These are phyloP conservation scores for Tinea semifulvella DNA, from an alignment of 2,888 invertebrate genomes.

Conservation along the genomic window DNA sequence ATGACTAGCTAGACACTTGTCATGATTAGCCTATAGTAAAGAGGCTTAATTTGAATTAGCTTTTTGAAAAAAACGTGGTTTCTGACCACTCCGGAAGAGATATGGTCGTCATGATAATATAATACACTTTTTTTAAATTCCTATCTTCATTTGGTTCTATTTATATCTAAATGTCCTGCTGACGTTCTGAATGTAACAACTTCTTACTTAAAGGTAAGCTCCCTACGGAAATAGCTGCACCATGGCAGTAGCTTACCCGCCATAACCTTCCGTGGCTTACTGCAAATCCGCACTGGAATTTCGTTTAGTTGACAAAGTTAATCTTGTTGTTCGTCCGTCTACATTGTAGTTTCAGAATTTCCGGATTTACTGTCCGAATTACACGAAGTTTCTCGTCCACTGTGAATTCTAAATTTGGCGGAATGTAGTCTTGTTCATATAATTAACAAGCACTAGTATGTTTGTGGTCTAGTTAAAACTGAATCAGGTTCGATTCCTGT, in stretches of 20 bases:
- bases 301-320: conserved; percentile 11
- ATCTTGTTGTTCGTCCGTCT: conserved; percentile 3
- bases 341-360: conserved; percentile 4
- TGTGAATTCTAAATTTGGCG: conserved; percentile 5
- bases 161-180: too few species aligned
- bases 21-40: too few species aligned
- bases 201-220: conserved; percentile 8
- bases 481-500: too few species aligned
- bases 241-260: background rate
- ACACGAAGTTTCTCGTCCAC: conserved; percentile 4
- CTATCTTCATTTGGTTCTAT: too few species aligned
- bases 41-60: too few species aligned
- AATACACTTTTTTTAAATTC: too few species aligned
- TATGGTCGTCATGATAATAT: too few species aligned
- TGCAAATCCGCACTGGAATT: background rate
- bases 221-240: too few species aligned
- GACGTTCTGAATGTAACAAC: background rate
- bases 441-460: conserved; percentile 2
- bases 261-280: conserved; percentile 3
- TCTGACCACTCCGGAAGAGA: too few species aligned
- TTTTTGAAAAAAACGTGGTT: too few species aligned
- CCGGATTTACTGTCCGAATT: background rate
- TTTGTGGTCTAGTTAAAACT: too few species aligned
- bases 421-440: background rate
- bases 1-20: too few species aligned